Evolutionary conservation across 2,113 vertebrate species (phyloP).

Genomic region (Cichladusa arquata): DNA sequence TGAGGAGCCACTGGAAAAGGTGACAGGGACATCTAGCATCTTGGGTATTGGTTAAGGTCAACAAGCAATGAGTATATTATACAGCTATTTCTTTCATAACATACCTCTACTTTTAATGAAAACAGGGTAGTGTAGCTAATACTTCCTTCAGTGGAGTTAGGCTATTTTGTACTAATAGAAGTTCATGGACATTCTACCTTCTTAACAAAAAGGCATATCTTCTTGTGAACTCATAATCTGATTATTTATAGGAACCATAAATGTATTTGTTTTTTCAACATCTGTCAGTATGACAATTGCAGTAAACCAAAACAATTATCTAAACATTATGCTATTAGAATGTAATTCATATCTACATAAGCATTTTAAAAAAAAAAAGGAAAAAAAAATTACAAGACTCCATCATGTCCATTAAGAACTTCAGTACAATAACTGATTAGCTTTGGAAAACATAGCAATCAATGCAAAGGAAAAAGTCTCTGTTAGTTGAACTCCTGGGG

Average conservation of each 20-base stretch:
- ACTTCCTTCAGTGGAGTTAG: background rate
- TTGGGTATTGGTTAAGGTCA: background rate
- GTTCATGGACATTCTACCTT: background rate
- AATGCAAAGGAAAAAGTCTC: background rate
- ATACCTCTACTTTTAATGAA: background rate
- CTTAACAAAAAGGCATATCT: background rate
- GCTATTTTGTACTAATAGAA: background rate
- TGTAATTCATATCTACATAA: background rate
- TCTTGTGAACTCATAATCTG: background rate
- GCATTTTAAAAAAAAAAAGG: background rate
- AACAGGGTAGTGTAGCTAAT: background rate
- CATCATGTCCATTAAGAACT: background rate
- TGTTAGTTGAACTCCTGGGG: background rate
- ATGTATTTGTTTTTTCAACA: background rate
- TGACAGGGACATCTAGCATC: background rate
- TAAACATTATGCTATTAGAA: background rate
- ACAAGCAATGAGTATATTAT: background rate
- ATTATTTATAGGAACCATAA: background rate
- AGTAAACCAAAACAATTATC: background rate
- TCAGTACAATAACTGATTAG: background rate
- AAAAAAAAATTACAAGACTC: background rate
- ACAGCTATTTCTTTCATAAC: background rate
- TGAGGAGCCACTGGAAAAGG: background rate
- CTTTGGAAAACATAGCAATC: background rate
- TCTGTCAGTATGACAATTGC: background rate